Conservation (phyloP, 1,140 invertebrate genomes). For the Venturia canescens region DNA sequence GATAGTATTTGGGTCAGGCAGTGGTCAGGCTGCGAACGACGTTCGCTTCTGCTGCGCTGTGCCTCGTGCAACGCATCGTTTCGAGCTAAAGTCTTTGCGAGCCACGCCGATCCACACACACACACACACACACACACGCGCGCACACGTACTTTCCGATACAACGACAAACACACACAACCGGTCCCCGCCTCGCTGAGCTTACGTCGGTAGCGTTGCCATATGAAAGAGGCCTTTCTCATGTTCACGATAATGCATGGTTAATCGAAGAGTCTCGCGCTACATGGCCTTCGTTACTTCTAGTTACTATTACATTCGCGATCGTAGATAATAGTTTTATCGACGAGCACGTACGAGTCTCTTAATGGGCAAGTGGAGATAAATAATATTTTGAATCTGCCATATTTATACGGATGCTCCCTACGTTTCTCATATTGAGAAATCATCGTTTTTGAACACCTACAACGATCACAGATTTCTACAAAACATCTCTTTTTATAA, state of each 20-base stretch:
- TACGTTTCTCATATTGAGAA: too few species aligned
- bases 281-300: conserved; percentile 38
- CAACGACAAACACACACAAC: background rate
- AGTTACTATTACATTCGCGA: conserved; percentile 8
- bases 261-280: conserved; percentile 23
- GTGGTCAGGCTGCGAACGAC: conserved; percentile 31
- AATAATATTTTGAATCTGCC: too few species aligned
- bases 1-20: conserved; percentile 41
- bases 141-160: background rate
- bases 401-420: too few species aligned
- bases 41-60: background rate
- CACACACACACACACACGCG: conserved; percentile 8
- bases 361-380: background rate
- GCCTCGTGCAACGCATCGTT: conserved; percentile 31
- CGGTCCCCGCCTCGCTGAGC: conserved; percentile 7
- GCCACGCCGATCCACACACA: background rate
- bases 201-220: conserved; percentile 35
- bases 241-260: conserved; percentile 33
- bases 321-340: conserved; percentile 16
- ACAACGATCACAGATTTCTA: too few species aligned
- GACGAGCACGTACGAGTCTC: background rate
- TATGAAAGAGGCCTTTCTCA: conserved; percentile 38
- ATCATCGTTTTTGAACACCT: too few species aligned
- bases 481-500: too few species aligned
- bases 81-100: conserved; percentile 16